A percentile compares a stretch with the other conserved stretches of the same genome.
Conservation (phyloP, 2,888 invertebrate genomes). For the Dusona sp. region DNA sequence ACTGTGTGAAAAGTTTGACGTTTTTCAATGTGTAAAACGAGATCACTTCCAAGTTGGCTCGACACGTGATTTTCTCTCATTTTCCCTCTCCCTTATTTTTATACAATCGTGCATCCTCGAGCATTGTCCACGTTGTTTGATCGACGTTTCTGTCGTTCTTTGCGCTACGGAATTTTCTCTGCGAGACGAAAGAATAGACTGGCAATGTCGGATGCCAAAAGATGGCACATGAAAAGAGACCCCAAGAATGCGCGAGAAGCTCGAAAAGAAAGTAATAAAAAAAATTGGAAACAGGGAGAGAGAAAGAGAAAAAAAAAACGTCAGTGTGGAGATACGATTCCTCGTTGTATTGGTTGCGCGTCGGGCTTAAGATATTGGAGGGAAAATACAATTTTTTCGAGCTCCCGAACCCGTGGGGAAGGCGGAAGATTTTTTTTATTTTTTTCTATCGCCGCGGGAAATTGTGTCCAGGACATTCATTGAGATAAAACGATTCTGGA, state of each 20-base stretch:
- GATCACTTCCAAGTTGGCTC: slow-evolving; percentile 17
- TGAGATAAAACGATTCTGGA: not conserved
- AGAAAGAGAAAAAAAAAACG: not conserved
- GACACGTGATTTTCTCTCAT: slow-evolving; percentile 7
- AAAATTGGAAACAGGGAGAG: not conserved
- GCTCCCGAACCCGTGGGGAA: not conserved
- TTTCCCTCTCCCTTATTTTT: not conserved
- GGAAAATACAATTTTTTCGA: slow-evolving; percentile 38
- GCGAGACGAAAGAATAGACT: slow-evolving; percentile 10
- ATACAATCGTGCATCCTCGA: not conserved
- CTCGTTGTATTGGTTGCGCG: slow-evolving; percentile 20
- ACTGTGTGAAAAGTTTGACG: slow-evolving; percentile 9
- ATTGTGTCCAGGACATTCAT: slow-evolving; percentile 18
- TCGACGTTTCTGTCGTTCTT: slow-evolving; percentile 3
- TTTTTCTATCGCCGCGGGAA: slow-evolving; percentile 9
- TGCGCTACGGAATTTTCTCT: not conserved
- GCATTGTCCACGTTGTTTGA: not conserved
- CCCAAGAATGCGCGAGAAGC: slow-evolving; percentile 1
- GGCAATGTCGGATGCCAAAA: slow-evolving; percentile 25
- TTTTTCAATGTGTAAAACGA: slow-evolving; percentile 37
- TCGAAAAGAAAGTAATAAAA: not conserved
- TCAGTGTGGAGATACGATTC: slow-evolving; percentile 12
- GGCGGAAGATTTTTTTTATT: not conserved
- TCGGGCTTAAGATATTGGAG: not conserved
- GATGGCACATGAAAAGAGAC: slow-evolving; percentile 16